A percentile compares a stretch with the other conserved stretches of the same genome.
Evolutionary conservation across 2,113 vertebrate species (phyloP).

Genomic region (Urocynchramus pylzowi): DNA sequence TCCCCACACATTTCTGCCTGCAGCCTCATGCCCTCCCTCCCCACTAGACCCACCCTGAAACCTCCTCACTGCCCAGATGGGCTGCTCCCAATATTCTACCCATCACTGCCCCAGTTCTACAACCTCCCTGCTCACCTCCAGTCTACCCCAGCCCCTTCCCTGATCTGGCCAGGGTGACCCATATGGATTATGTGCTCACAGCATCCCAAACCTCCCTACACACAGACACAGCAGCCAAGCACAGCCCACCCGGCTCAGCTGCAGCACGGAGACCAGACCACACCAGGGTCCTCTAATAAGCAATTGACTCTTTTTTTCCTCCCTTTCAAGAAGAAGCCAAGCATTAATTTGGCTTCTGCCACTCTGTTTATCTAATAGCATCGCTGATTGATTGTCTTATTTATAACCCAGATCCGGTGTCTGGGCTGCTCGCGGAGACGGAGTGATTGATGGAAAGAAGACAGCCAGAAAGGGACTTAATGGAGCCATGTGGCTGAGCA

Average conservation of each 20-base stretch:
- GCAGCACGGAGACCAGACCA: not conserved
- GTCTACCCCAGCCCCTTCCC: not conserved
- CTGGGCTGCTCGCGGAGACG: not conserved
- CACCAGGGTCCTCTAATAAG: constrained; percentile 38
- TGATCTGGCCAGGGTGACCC: not conserved
- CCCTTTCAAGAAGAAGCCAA: constrained; percentile 59
- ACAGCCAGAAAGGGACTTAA: constrained; percentile 49
- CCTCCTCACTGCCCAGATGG: not conserved
- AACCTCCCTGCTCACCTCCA: not conserved
- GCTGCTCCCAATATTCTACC: not conserved
- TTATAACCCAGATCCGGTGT: constrained; percentile 63
- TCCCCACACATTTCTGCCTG: not conserved
- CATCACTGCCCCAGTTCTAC: too few species aligned
- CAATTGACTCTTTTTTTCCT: constrained; percentile 48
- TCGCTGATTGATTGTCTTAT: constrained; percentile 63
- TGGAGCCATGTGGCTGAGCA: constrained; percentile 42
- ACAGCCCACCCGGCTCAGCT: not conserved
- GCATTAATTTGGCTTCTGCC: constrained; percentile 64
- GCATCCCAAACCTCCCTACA: not conserved
- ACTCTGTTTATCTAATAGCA: constrained; percentile 67
- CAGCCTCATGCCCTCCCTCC: not conserved
- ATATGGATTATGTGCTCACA: not conserved
- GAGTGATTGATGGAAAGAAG: constrained; percentile 61
- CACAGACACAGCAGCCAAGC: fast-evolving
- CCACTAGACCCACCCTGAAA: not conserved